Base-by-base conservation (phyloP, 2,797 vertebrate genomes). In the Chelidonichthys spinosus region DNA sequence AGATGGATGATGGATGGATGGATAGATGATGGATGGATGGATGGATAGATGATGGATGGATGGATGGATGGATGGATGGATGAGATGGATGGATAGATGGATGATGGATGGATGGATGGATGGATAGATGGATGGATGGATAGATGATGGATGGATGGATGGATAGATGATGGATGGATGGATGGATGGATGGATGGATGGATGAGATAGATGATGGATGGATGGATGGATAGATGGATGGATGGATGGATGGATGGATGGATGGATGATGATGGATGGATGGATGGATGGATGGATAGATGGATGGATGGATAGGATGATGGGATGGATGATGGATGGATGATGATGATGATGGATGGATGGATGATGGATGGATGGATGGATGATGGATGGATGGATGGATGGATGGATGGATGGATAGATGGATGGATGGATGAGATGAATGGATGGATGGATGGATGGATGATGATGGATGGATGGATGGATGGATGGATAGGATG, bases 71-170 rank as follows among this genome's bases (percentile, higher is more conserved):
- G n/a, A n/a, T n/a, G n/a, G n/a, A n/a, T n/a, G n/a, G n/a, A n/a
- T n/a, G n/a, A n/a, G n/a, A 74, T 11, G 18, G 56, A 74, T 42
- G 10, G 37, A 69, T 13, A 25, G 58, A 64, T 4, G 5, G 18
- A 50, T 14, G 13, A 62, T 7, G 14, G 64, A 70, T 2, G 55
- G 71, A 43, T n/a, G n/a, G n/a, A 74, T 11, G 18, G 56, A 74
- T 42, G 10, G 37, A 69, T 13, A 25, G 58, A 64, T 4, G 5
- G n/a, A n/a, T n/a, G n/a, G n/a, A n/a, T n/a, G n/a, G n/a, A n/a
- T n/a, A n/a, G 18, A 50, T 14, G 13, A 62, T 7, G 14, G 64
- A 70, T 2, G 55, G 71, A 43, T n/a, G n/a, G n/a, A n/a, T n/a
- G n/a, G n/a, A n/a, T n/a, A n/a, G n/a, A n/a, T n/a, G n/a, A 74